Conservation (phyloP, 2,797 vertebrate species). For the Danio kyathit region DNA sequence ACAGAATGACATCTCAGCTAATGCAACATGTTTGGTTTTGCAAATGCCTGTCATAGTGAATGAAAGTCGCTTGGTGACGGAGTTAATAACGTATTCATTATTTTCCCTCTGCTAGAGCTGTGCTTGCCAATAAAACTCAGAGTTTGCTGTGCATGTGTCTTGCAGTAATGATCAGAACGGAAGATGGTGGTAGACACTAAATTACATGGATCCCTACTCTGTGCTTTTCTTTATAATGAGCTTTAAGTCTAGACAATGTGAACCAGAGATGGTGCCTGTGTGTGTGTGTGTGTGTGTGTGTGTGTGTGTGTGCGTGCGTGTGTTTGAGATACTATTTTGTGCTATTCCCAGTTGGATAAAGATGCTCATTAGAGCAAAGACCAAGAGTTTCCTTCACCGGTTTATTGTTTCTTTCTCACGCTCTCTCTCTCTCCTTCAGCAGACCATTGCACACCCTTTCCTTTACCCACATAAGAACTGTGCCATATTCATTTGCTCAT, state of each 20-base stretch:
- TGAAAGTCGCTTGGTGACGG: slow-evolving; percentile 41
- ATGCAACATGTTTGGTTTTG: slow-evolving; percentile 36
- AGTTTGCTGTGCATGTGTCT: background rate
- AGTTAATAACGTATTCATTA: slow-evolving; percentile 41
- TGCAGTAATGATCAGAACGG: slow-evolving; percentile 31
- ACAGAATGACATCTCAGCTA: slow-evolving; percentile 21
- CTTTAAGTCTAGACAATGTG: slow-evolving; percentile 35
- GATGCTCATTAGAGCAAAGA: slow-evolving; percentile 37
- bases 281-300: slow-evolving; percentile 9
- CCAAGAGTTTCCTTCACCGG: slow-evolving; percentile 4
- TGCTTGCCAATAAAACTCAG: slow-evolving; percentile 6
- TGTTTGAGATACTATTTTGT: slow-evolving; percentile 4
- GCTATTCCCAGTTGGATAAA: slow-evolving; percentile 22
- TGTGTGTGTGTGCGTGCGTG: background rate
- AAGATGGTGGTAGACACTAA: slow-evolving; percentile 19
- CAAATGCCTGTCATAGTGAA: slow-evolving; percentile 29
- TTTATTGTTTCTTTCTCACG: background rate
- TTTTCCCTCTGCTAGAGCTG: slow-evolving; percentile 29
- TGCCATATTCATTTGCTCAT: background rate
- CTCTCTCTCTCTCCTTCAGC: background rate
- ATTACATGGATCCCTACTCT: slow-evolving; percentile 20
- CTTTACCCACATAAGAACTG: background rate
- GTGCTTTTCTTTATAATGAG: slow-evolving; percentile 52
- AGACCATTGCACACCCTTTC: background rate
- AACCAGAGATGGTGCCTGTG: background rate